Evolutionary conservation across 2,113 vertebrate species (phyloP).

Genomic region (Seriola dumerili): DNA sequence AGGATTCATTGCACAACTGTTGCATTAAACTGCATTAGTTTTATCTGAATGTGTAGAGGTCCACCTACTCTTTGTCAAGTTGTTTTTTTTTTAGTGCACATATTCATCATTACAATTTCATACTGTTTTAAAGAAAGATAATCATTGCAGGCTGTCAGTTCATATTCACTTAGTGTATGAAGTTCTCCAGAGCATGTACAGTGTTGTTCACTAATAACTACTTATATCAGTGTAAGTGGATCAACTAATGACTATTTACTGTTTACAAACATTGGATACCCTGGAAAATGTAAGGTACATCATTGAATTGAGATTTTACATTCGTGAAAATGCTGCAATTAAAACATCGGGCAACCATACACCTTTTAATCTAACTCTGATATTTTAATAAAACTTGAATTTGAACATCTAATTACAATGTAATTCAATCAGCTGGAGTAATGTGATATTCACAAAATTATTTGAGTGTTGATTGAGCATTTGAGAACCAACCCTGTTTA

Average conservation of each 20-base stretch:
- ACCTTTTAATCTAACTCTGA: slow-evolving; percentile 10
- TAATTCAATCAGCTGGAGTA: slow-evolving; percentile 19
- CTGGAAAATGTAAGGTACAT: slow-evolving; percentile 7
- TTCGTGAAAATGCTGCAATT: not conserved
- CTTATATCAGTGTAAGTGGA: not conserved
- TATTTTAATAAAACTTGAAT: slow-evolving; percentile 12
- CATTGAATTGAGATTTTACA: slow-evolving; percentile 1
- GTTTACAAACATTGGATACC: not conserved
- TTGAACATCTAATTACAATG: slow-evolving; percentile 12
- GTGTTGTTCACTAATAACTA: slow-evolving; percentile 5
- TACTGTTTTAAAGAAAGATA: not conserved
- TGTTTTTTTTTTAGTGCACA: not conserved
- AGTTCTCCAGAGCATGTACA: not conserved
- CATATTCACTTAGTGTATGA: not conserved
- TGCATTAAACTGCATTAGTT: too few species aligned
- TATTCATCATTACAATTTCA: not conserved
- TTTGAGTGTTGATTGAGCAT: slow-evolving; percentile 21
- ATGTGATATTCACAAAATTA: slow-evolving; percentile 12
- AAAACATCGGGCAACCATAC: not conserved
- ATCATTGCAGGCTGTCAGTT: not conserved
- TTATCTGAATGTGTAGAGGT: not conserved
- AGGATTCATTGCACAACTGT: not conserved
- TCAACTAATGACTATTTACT: slow-evolving; percentile 9
- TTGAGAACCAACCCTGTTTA: not conserved
- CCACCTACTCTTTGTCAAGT: not conserved